Evolutionary conservation across 1,140 invertebrate genomes (phyloP).

Genomic region (Homalodisca vitripennis): DNA sequence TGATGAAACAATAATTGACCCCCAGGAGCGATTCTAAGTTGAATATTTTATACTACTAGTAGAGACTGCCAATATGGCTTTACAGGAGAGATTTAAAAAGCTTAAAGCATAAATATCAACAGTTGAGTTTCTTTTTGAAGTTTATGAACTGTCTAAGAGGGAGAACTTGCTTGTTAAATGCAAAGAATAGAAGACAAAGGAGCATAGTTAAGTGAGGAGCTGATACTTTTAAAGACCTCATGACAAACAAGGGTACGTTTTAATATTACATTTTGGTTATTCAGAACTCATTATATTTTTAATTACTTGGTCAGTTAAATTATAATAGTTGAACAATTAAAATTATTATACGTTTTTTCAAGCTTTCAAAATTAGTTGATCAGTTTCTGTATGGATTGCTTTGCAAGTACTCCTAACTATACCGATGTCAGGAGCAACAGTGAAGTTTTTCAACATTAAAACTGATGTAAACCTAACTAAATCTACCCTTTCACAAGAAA

Average conservation of each 20-base stretch:
- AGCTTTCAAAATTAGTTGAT: neutral
- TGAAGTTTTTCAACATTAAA: neutral
- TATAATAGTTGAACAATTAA: neutral
- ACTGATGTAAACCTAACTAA: neutral
- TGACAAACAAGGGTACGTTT: constrained; percentile 12
- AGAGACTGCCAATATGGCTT: too few relatives aligned
- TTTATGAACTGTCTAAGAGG: constrained; percentile 13
- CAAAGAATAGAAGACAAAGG: neutral
- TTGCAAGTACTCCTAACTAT: neutral
- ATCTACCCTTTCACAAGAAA: neutral
- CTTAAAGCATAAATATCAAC: neutral
- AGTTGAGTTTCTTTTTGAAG: constrained; percentile 7
- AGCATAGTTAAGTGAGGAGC: constrained; percentile 10
- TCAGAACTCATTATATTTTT: constrained; percentile 1
- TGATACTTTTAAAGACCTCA: constrained; percentile 8
- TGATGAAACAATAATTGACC: too few relatives aligned
- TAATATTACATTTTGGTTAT: neutral
- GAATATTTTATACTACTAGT: too few relatives aligned
- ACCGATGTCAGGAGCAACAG: neutral
- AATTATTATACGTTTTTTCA: neutral
- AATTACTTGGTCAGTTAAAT: neutral
- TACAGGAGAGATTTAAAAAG: neutral
- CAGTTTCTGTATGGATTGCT: constrained; percentile 2
- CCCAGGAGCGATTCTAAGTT: too few relatives aligned
- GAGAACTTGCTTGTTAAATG: constrained; percentile 8